A percentile compares a stretch with the other conserved stretches of the same genome.
Conservation (phyloP, 2,797 vertebrate genomes). For the Dicrostonyx torquatus region DNA sequence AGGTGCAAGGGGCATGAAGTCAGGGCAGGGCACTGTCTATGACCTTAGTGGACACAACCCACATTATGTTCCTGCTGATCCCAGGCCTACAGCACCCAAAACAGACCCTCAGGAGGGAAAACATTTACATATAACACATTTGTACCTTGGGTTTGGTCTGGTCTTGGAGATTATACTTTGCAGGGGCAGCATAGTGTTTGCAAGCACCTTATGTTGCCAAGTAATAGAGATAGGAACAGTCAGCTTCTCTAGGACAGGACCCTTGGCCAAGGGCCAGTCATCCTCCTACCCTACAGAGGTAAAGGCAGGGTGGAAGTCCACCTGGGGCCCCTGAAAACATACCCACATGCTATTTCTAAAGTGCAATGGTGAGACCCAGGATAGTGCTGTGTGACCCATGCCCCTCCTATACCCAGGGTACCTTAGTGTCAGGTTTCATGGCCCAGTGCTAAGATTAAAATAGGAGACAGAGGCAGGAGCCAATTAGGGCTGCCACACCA, state of each 20-base stretch:
- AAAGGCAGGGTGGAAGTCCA: not conserved
- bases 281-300: not conserved
- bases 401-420: not conserved
- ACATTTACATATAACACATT: fast-evolving
- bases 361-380: constrained; percentile 68
- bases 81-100: too few species aligned
- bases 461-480: not conserved
- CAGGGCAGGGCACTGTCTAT: not conserved
- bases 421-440: constrained; percentile 13
- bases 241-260: not conserved
- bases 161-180: not conserved
- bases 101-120: not conserved
- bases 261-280: not conserved
- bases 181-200: not conserved
- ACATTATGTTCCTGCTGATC: not conserved
- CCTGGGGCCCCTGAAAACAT: not conserved
- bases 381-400: not conserved
- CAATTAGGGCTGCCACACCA: fast-evolving
- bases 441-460: not conserved
- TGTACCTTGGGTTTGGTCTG: not conserved
- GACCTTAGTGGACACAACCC: not conserved
- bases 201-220: constrained; percentile 52
- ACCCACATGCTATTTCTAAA: constrained; percentile 70
- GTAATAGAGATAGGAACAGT: not conserved
- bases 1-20: not conserved